These are phyloP conservation scores for Micrastur ruficollis DNA, from an alignment of 2,797 vertebrate genomes.

Conservation along the genomic window DNA sequence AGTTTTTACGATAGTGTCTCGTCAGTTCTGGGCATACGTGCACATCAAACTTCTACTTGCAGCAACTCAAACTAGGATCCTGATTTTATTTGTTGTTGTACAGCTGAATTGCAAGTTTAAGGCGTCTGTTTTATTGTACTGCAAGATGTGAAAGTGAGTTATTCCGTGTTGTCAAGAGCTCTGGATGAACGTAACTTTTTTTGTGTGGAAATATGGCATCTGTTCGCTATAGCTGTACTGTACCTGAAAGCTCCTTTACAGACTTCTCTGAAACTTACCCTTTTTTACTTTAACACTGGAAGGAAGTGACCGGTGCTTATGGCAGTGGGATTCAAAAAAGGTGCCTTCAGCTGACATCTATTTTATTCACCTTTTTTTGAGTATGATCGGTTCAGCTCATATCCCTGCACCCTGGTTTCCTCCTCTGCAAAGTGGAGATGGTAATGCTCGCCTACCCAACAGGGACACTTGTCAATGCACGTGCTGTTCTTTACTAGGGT, in stretches of 20 bases:
- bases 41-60: neutral
- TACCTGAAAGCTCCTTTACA: neutral
- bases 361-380: neutral
- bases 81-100: neutral
- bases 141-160: neutral
- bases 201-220: neutral
- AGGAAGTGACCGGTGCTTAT: neutral
- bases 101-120: neutral
- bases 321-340: neutral
- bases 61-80: neutral
- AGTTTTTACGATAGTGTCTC: neutral
- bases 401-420: neutral
- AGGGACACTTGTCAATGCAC: neutral
- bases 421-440: neutral
- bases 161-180: neutral
- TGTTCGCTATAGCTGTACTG: neutral
- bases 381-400: neutral
- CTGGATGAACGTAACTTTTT: neutral
- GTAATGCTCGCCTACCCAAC: neutral
- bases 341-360: neutral
- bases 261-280: neutral
- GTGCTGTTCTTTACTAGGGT: neutral
- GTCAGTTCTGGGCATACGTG: fast-evolving
- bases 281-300: neutral
- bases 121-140: neutral